phyloP scores from a whole-genome alignment of 2,888 invertebrate species.

The Temnothorax unifasciatus region DNA sequence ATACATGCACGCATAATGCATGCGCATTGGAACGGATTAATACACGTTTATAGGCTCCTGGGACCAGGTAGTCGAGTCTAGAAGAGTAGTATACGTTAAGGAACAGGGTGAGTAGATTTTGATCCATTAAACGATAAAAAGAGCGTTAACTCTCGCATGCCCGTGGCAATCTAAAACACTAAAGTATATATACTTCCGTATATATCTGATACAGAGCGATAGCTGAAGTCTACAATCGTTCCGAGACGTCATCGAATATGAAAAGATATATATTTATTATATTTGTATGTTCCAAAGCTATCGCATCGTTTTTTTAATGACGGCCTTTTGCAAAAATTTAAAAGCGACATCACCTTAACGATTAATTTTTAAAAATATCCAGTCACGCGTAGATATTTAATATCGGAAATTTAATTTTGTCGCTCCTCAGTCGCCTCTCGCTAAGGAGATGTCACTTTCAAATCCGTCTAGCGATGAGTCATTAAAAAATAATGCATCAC shows the following conservation, averaged over 20 bases:
- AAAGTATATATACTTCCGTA: constrained; percentile 54
- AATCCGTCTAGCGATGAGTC: neutral
- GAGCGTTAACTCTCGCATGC: constrained; percentile 47
- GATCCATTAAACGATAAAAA: constrained; percentile 50
- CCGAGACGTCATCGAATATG: constrained; percentile 49
- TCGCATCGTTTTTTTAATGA: constrained; percentile 38
- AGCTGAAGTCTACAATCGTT: constrained; percentile 44
- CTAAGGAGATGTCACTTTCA: constrained; percentile 2
- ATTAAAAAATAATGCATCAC: constrained; percentile 50
- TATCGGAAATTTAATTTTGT: constrained; percentile 22
- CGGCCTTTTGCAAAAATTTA: constrained; percentile 3
- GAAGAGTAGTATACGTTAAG: constrained; percentile 57
- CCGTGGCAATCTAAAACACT: constrained; percentile 56
- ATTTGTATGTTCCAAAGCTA: constrained; percentile 43
- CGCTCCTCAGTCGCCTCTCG: neutral
- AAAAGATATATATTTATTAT: constrained; percentile 51
- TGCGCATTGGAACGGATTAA: constrained; percentile 84
- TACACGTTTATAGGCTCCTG: constrained; percentile 79
- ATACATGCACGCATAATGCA: constrained; percentile 54
- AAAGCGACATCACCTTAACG: constrained; percentile 20
- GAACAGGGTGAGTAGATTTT: constrained; percentile 57
- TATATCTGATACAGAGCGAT: constrained; percentile 51
- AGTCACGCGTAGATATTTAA: constrained; percentile 3
- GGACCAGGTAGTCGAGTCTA: constrained; percentile 74
- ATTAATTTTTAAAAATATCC: constrained; percentile 17